Conservation (phyloP, 2,888 invertebrate species). For the Orthosia incerta region DNA sequence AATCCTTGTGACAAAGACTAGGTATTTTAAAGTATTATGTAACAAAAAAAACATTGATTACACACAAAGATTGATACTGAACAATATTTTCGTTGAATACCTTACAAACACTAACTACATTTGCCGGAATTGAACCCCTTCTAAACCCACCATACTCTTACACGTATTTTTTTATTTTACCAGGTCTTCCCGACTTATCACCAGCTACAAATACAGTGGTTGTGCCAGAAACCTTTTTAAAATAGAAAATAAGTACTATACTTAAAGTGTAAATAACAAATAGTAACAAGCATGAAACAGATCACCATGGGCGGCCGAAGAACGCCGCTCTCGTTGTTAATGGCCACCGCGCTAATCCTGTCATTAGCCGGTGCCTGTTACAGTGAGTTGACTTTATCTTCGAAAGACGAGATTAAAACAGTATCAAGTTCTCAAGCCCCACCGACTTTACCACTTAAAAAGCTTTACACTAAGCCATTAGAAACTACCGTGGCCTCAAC, state of each 20-base stretch:
- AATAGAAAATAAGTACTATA: constrained; percentile 26
- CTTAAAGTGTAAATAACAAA: constrained; percentile 24
- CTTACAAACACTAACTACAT: background rate
- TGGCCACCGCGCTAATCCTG: constrained; percentile 77
- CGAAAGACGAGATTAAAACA: constrained; percentile 77
- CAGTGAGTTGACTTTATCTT: constrained; percentile 74
- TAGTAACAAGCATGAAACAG: constrained; percentile 52
- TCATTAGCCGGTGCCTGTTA: constrained; percentile 77
- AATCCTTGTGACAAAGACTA: too few relatives aligned
- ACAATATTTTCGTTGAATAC: background rate
- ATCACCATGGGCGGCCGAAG: constrained; percentile 66
- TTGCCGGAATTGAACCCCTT: background rate
- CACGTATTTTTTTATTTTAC: constrained; percentile 26
- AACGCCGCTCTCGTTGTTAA: constrained; percentile 72
- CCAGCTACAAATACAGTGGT: constrained; percentile 38
- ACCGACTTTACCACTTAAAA: constrained; percentile 72
- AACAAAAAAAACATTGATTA: too few relatives aligned
- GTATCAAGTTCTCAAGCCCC: constrained; percentile 76
- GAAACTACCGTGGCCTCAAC: constrained; percentile 77
- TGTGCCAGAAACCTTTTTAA: constrained; percentile 53
- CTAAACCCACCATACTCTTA: background rate
- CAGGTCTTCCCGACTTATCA: constrained; percentile 41
- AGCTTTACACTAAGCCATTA: constrained; percentile 78
- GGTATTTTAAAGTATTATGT: background rate
- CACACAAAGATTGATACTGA: background rate